Percentiles rank a stretch among this genome's conserved stretches.
These are phyloP conservation scores for Muscina levida DNA, from an alignment of 2,888 invertebrate genomes.

Conservation along the genomic window DNA sequence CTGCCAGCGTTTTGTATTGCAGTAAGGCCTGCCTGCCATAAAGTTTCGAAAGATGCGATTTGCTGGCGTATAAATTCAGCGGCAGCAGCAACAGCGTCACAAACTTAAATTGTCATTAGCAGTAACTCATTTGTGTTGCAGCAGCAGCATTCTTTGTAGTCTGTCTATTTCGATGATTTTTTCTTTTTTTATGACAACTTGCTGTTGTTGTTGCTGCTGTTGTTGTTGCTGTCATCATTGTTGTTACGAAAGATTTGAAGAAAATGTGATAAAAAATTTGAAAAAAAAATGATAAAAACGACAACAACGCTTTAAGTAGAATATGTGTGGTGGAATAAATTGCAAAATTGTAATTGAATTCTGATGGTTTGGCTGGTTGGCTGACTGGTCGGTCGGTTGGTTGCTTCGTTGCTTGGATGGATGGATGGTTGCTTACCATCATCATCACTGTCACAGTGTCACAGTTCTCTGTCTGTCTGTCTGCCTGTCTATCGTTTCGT, in stretches of 20 bases:
- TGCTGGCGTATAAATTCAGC: neutral
- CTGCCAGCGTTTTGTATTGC: constrained; percentile 11
- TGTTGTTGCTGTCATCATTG: neutral
- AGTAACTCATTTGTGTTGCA: constrained; percentile 42
- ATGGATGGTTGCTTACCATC: neutral
- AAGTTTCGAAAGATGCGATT: neutral
- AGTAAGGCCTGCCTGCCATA: constrained; percentile 11
- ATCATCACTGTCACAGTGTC: too few relatives aligned
- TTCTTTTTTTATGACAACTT: neutral
- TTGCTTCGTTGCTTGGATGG: too few relatives aligned
- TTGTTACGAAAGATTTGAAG: neutral
- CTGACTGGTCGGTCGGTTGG: too few relatives aligned
- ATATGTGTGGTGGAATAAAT: constrained; percentile 7
- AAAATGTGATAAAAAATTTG: too few relatives aligned
- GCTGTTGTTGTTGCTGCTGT: neutral
- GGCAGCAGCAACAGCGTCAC: neutral
- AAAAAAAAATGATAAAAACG: too few relatives aligned
- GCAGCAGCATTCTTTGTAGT: constrained; percentile 58
- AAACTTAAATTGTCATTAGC: constrained; percentile 56
- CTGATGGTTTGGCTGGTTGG: constrained; percentile 4
- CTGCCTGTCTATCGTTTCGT: neutral
- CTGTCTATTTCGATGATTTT: constrained; percentile 37
- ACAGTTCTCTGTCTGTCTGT: too few relatives aligned
- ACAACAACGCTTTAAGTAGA: neutral
- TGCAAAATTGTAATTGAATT: constrained; percentile 31